Percentiles rank a stretch among this genome's conserved stretches.
phyloP scores from a whole-genome alignment of 2,888 invertebrate species.

The Macrophya alboannulata region DNA sequence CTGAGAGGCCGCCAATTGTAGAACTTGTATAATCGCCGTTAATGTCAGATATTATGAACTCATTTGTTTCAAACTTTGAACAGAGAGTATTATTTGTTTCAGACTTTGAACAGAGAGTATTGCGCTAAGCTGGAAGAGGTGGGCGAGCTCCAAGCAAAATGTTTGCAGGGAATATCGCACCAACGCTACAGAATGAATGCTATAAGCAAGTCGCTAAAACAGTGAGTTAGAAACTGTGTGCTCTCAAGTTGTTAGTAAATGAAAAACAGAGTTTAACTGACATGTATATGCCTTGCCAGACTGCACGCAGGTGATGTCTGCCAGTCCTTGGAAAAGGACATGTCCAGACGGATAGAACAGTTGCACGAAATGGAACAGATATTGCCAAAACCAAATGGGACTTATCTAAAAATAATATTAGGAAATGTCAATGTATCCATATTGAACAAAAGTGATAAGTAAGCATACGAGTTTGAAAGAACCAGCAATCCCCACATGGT shows the following conservation, averaged over 20 bases:
- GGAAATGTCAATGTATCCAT: conserved; percentile 99
- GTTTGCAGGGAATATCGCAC: conserved; percentile 93
- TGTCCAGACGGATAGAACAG: conserved; percentile 92
- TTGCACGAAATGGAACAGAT: conserved; percentile 96
- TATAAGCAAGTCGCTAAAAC: conserved; percentile 89
- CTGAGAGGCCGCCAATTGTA: not conserved
- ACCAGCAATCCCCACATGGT: not conserved
- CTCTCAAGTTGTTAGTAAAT: not conserved
- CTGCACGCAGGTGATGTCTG: conserved; percentile 72
- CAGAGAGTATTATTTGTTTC: conserved; percentile 85
- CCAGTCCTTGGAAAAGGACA: conserved; percentile 86
- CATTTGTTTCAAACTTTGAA: conserved; percentile 84
- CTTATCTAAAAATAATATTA: conserved; percentile 96
- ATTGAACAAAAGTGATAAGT: conserved; percentile 98
- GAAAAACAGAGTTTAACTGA: conserved; percentile 10
- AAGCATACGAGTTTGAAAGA: conserved; percentile 76
- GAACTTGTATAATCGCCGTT: not conserved
- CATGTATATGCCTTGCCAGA: conserved; percentile 66
- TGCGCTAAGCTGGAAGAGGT: conserved; percentile 92
- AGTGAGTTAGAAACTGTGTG: conserved; percentile 83
- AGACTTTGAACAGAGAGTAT: conserved; percentile 92
- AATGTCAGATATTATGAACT: not conserved
- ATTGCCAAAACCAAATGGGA: conserved; percentile 95
- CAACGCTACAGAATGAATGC: conserved; percentile 95
- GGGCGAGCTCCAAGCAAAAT: conserved; percentile 91